phyloP scores from a whole-genome alignment of 2,888 invertebrate genomes.

The Eudemis profundana region DNA sequence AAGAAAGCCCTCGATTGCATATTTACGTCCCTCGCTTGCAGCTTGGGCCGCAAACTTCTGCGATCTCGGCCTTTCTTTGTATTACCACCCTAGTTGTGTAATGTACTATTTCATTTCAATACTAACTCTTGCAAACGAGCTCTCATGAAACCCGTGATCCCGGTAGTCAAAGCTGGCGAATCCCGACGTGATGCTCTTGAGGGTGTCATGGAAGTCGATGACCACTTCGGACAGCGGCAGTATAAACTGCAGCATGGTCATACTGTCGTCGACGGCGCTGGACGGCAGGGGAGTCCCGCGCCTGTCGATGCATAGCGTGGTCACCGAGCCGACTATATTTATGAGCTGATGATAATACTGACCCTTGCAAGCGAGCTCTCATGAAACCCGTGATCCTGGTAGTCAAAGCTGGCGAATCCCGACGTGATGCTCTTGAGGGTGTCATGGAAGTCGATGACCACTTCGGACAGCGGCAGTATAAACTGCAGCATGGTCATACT shows the following conservation, averaged over 20 bases:
- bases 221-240: conserved; percentile 97
- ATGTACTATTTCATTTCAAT: too few relatives aligned
- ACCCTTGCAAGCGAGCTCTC: conserved; percentile 92
- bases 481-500: conserved; percentile 92
- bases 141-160: conserved; percentile 91
- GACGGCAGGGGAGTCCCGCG: conserved; percentile 88
- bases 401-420: conserved; percentile 98
- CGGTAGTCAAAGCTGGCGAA: conserved; percentile 98
- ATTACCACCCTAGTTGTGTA: too few relatives aligned
- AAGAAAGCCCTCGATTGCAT: too few relatives aligned
- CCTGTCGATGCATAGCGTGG: conserved; percentile 90
- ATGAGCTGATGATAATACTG: conserved; percentile 60
- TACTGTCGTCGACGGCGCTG: conserved; percentile 91
- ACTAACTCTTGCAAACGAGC: conserved; percentile 91
- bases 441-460: conserved; percentile 98
- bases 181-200: conserved; percentile 96
- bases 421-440: conserved; percentile 94
- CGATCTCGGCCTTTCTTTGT: too few relatives aligned
- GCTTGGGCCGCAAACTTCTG: too few relatives aligned
- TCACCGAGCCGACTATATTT: conserved; percentile 89
- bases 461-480: conserved; percentile 95
- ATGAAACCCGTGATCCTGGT: conserved; percentile 94
- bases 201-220: conserved; percentile 96
- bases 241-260: conserved; percentile 92
- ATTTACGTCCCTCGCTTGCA: too few relatives aligned